Conservation (phyloP, 92 coral and sea anemone genomes). For the Nematostella vectensis region DNA sequence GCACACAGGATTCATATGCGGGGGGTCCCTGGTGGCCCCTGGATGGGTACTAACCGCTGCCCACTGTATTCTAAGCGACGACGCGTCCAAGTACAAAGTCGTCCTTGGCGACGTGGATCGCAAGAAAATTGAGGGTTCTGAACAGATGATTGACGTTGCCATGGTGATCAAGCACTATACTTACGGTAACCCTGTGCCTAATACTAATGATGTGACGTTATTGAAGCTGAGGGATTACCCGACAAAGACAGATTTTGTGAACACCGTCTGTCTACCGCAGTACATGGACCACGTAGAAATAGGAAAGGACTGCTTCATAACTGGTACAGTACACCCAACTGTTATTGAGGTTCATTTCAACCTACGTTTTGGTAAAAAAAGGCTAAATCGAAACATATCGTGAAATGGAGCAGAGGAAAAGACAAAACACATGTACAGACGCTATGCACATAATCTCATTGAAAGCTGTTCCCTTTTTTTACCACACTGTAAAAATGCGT, state of each 20-base stretch:
- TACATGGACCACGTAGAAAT: constrained; percentile 10
- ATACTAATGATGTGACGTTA: constrained; percentile 37
- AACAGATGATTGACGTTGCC: constrained; percentile 24
- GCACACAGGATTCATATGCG: constrained; percentile 47
- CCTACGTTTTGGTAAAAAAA: too few relatives aligned
- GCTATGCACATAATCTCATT: too few relatives aligned
- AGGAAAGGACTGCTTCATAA: constrained; percentile 34
- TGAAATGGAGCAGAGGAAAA: too few relatives aligned
- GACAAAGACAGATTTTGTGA: constrained; percentile 25
- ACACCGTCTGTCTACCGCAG: constrained; percentile 34
- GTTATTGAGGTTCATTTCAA: too few relatives aligned
- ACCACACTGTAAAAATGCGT: too few relatives aligned
- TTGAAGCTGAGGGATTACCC: constrained; percentile 19
- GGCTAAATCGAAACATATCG: too few relatives aligned
- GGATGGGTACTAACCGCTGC: constrained; percentile 97
- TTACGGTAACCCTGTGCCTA: constrained; percentile 31
- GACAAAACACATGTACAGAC: too few relatives aligned
- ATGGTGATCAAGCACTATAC: constrained; percentile 22
- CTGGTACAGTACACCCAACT: constrained; percentile 20
- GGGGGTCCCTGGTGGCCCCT: constrained; percentile 66
- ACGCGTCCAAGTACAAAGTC: constrained; percentile 36
- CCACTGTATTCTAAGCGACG: constrained; percentile 65
- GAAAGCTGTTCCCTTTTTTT: too few relatives aligned
- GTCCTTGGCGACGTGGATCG: constrained; percentile 70
- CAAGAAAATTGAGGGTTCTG: constrained; percentile 44